Base-by-base conservation (phyloP, 2,888 invertebrate genomes). In the Antheraea assamensis region DNA sequence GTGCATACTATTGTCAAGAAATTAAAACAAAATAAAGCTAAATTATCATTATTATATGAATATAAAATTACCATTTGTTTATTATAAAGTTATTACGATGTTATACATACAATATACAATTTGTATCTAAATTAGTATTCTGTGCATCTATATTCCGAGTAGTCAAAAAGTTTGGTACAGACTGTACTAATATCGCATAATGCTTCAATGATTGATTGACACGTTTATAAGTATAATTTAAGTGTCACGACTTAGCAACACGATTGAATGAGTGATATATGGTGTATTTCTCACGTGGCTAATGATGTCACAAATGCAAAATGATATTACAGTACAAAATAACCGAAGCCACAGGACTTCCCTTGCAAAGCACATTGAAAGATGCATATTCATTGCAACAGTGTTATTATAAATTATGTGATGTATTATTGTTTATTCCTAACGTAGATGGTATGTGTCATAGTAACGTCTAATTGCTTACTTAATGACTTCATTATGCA, bases 171-270 rank as follows among this genome's bases (percentile, higher is more conserved):
- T 42, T 42, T 42, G 8, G 0, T 13, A 42, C 0, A 13, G 42
- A 42, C 42, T 42, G 42, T n/a, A 70, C 42, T 70, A 27, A 73
- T 27, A 55, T 42, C 68, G 35, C 55, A 82, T 81, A 79, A 75
- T 72, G 76, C 74, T 77, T 78, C 77, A 73, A 77, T 85, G 87
- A 89, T 89, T 89, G 89, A 92, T 92, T 89, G 89, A 89, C 88
- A 88, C 84, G 86, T 90, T 89, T 84, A 86, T 83, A 81, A 81
- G 82, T 84, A 81, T 90, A 90, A 92, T 92, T 88, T 90, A 89
- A 85, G 83, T 90, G 88, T 91, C 92, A 91, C 89, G 89, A 89
- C 81, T 81, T 78, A 81, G 79, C 79, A 79, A 81, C 55, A 84
- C 84, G 83, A 83, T 82, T 19, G 84, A 78, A 76, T 76, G 82